Conservation (phyloP, 2,113 vertebrate species). For the Menura novaehollandiae region DNA sequence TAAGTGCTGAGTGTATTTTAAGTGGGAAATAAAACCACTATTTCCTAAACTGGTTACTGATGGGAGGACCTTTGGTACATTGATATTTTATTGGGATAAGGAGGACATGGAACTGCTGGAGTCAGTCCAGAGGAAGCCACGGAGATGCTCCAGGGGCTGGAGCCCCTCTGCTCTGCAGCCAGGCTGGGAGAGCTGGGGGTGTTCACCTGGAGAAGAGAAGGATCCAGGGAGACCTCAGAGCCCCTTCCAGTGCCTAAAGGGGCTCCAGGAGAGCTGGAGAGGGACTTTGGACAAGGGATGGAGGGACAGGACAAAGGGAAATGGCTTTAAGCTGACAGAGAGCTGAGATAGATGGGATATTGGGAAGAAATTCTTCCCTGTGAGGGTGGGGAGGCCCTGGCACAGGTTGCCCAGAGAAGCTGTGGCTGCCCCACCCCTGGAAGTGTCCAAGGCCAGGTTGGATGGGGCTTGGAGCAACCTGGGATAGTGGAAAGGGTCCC, state of each 20-base stretch:
- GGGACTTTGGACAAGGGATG: background rate
- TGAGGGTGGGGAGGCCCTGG: accelerated
- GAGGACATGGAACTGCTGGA: background rate
- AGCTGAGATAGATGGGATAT: accelerated
- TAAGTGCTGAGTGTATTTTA: background rate
- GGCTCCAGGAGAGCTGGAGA: background rate
- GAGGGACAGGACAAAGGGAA: background rate
- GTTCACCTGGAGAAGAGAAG: background rate
- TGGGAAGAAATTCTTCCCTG: accelerated
- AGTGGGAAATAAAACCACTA: accelerated
- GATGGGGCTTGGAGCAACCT: accelerated
- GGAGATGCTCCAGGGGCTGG: background rate
- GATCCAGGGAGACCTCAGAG: background rate
- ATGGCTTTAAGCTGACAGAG: background rate
- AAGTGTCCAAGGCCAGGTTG: background rate
- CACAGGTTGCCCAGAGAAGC: background rate
- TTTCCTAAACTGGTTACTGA: background rate
- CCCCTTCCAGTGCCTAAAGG: accelerated
- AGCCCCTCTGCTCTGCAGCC: background rate
- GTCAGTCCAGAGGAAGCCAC: background rate
- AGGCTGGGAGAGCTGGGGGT: background rate
- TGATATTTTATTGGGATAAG: background rate
- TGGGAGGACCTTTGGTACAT: accelerated
- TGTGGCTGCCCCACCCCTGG: background rate
- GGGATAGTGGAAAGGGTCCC: background rate